Base-by-base conservation (phyloP, 2,113 vertebrate species). In the Ictidomys tridecemlineatus region DNA sequence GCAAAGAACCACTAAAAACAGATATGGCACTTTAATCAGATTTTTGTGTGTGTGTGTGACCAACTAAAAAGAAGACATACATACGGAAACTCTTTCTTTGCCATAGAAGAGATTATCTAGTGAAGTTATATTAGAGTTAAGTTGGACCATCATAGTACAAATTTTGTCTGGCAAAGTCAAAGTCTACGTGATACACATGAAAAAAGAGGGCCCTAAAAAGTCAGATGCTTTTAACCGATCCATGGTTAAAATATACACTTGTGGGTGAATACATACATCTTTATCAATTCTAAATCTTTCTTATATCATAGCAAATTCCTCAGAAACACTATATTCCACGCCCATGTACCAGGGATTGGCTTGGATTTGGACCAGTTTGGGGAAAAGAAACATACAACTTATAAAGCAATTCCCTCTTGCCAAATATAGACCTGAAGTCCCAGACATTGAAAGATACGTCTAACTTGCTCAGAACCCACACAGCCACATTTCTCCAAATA, bases 401-500 rank as follows among this genome's bases (percentile, higher is more conserved):
- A 82, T 58, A 45, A 85, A 74, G 13, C 56, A 86, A 84, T 63
- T 89, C 53, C 26, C 76, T 89, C 48, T 85, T 77, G 87, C 28
- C 42, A 92, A 80, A 14, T 53, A 30, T 16, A 70, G 70, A 37
- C 56, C 65, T 92, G 11, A 95, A 90, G 51, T 90, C 94, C 56
- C 67, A 87, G 32, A 34, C 34, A 92, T 18, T 34, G 0, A 32
- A 94, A 80, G 45, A 85, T 65, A 17, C 72, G 18, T 32, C 76
- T 90, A 67, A 84, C 32, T 34, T 87, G 13, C 13, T 94, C 72
- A 72, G 37, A 16, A 16, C 24, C 37, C 30, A 95, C 26, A 8
- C 34, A 58, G 85, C 8, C n/a, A 94, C 79, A 91, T 58, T 95
- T 94, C 73, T 87, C 39, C 56, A 78, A 92, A n/a, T 73, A 92